Percentiles rank a stretch among this genome's conserved stretches.
phyloP scores from a whole-genome alignment of 2,797 vertebrate species.

The Melanotaenia pygmaea region DNA sequence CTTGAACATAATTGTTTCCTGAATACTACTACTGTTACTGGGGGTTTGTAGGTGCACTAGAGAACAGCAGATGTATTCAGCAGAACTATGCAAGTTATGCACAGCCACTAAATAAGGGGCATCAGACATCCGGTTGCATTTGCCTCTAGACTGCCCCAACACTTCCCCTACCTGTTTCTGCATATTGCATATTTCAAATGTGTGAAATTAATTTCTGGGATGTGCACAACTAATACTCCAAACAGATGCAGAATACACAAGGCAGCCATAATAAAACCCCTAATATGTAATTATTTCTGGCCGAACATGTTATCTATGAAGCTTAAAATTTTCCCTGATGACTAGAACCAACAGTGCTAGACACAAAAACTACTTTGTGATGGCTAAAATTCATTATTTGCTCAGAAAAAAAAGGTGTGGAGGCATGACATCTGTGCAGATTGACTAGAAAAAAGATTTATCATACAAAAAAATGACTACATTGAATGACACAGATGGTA shows the following conservation, averaged over 20 bases:
- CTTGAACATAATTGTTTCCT: too few species aligned
- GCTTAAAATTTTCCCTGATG: slow-evolving; percentile 24
- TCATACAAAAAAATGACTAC: not conserved
- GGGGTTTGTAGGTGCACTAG: too few species aligned
- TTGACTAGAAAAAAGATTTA: slow-evolving; percentile 34
- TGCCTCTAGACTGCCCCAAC: too few species aligned
- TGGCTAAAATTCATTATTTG: slow-evolving; percentile 31
- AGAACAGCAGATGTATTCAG: too few species aligned
- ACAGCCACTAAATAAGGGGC: too few species aligned
- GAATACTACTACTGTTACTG: too few species aligned
- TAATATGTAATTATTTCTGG: slow-evolving; percentile 11
- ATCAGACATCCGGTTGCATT: too few species aligned
- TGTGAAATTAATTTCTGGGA: not conserved
- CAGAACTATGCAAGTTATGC: too few species aligned
- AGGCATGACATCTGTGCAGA: slow-evolving; percentile 43
- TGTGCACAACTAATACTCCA: not conserved
- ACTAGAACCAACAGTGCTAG: slow-evolving; percentile 2
- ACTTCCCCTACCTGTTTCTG: not conserved
- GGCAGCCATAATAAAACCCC: not conserved
- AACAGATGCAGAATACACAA: not conserved
- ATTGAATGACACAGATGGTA: slow-evolving; percentile 1
- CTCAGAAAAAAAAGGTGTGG: slow-evolving; percentile 21
- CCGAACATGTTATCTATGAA: slow-evolving; percentile 26
- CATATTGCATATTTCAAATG: not conserved
- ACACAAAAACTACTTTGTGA: slow-evolving; percentile 7